Percentiles rank a stretch among this genome's conserved stretches.
Evolutionary conservation across 2,797 vertebrate species (phyloP).

Genomic region (Manis javanica): DNA sequence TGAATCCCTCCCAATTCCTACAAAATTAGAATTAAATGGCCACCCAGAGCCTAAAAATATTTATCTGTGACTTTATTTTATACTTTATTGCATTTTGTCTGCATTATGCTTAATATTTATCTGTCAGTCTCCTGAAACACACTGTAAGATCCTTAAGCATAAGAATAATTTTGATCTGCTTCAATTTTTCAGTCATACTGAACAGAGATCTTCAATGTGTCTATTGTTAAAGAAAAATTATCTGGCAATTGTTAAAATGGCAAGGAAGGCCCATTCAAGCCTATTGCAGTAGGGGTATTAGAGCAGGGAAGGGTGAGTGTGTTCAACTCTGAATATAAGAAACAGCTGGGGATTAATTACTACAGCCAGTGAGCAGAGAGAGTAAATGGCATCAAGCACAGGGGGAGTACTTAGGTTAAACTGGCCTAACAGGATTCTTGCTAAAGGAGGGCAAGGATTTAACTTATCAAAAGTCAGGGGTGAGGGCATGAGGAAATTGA

Average conservation of each 20-base stretch:
- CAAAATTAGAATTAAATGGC: background rate
- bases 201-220: background rate
- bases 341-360: background rate
- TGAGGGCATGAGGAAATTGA: background rate
- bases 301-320: background rate
- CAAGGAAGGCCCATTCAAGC: background rate
- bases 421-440: background rate
- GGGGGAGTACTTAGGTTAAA: background rate
- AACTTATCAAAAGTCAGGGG: background rate
- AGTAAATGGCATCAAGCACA: background rate
- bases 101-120: slow-evolving; percentile 5
- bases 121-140: background rate
- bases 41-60: background rate
- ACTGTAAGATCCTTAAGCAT: background rate
- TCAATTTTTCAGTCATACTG: background rate
- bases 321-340: background rate
- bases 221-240: background rate
- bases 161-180: background rate
- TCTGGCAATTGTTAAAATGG: background rate
- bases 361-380: background rate
- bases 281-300: background rate
- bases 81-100: background rate
- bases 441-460: background rate
- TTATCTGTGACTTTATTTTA: background rate
- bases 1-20: background rate